A percentile compares a stretch with the other conserved stretches of the same genome.
phyloP scores from a whole-genome alignment of 2,888 invertebrate species.

The Tinea pellionella region DNA sequence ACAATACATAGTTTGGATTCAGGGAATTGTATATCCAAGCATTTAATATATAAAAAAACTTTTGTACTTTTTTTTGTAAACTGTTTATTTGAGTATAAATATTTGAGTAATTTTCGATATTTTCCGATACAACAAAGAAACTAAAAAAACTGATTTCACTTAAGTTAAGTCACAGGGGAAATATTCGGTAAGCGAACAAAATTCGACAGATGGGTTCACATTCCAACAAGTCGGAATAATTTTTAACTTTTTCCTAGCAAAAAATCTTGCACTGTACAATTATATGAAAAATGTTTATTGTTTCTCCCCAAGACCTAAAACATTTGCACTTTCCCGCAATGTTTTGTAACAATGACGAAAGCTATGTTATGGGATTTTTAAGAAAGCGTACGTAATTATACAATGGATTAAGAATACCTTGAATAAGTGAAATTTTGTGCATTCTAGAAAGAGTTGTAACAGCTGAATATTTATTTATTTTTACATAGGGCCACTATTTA shows the following conservation, averaged over 20 bases:
- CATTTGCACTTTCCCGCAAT: slow-evolving; percentile 16
- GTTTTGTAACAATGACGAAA: slow-evolving; percentile 38
- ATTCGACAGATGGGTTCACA: no score
- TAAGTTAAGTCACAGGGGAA: neutral
- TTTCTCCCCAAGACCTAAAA: neutral
- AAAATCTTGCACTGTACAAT: no score
- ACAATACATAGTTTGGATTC: no score
- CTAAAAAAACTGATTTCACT: neutral
- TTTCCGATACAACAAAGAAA: neutral
- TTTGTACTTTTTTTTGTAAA: no score
- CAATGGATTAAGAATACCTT: neutral
- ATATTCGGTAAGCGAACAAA: neutral
- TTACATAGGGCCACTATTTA: no score
- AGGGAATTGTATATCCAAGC: no score
- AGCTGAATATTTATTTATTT: no score
- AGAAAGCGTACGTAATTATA: neutral
- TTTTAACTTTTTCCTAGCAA: neutral
- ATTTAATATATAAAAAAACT: no score
- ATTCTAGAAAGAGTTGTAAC: no score
- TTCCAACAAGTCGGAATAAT: neutral
- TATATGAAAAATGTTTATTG: neutral
- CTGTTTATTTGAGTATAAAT: neutral
- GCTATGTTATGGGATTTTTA: slow-evolving; percentile 19
- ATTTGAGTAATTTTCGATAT: neutral
- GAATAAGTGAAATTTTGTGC: neutral